These are phyloP conservation scores for Gymnorhina tibicen DNA, from an alignment of 2,113 vertebrate species.

Conservation along the genomic window DNA sequence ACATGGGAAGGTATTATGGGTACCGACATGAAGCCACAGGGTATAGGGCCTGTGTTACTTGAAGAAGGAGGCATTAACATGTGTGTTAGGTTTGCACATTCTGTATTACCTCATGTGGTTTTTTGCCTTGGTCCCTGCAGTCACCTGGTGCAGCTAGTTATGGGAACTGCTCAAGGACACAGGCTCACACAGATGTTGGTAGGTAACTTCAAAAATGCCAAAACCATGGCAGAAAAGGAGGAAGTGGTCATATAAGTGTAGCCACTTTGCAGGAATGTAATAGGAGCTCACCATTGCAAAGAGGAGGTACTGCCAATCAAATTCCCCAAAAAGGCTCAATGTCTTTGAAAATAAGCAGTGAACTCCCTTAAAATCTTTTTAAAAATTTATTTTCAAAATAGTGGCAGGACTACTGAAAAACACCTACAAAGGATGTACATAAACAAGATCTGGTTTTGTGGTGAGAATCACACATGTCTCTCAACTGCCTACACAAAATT, in stretches of 20 bases:
- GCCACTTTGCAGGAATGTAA: not conserved
- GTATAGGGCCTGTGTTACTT: not conserved
- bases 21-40: not conserved
- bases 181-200: not conserved
- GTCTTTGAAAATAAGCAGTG: not conserved
- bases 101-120: rapidly evolving
- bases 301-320: not conserved
- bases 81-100: not conserved
- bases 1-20: too few species aligned
- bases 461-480: not conserved
- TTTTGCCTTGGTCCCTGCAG: not conserved
- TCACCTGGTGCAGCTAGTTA: not conserved
- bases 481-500: not conserved
- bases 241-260: not conserved
- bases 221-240: not conserved
- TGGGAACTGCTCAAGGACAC: not conserved
- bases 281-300: not conserved
- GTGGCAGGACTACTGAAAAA: not conserved
- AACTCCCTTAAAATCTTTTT: not conserved
- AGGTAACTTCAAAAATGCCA: not conserved
- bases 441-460: not conserved
- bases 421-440: not conserved
- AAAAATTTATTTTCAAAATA: not conserved
- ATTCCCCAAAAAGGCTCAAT: not conserved
- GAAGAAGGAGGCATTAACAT: not conserved